Conservation (phyloP, 2,888 invertebrate genomes). For the Nephrotoma guestfalica region DNA sequence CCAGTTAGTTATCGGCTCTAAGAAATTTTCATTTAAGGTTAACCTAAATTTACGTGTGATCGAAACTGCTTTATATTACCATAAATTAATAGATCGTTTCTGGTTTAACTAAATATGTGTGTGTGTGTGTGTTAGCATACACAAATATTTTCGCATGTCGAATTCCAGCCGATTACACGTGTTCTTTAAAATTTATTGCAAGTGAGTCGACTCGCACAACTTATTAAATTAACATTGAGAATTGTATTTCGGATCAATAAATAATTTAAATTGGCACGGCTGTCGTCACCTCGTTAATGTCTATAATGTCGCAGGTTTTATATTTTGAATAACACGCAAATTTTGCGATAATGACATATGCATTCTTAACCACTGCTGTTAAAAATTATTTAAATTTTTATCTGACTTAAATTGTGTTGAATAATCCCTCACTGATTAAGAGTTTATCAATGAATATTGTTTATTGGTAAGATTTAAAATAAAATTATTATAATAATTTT, state of each 20-base stretch:
- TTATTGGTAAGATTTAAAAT: background rate
- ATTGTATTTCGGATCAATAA: background rate
- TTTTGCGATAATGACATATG: too few species aligned
- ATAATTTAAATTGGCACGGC: background rate
- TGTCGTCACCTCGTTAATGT: background rate
- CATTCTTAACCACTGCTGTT: too few species aligned
- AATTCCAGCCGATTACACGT: background rate
- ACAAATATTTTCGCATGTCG: background rate
- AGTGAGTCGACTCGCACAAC: background rate
- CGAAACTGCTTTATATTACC: too few species aligned
- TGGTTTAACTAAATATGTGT: background rate
- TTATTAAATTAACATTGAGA: too few species aligned
- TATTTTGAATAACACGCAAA: too few species aligned
- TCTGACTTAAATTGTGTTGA: too few species aligned
- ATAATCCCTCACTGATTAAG: background rate
- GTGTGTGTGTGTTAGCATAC: too few species aligned
- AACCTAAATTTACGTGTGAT: too few species aligned
- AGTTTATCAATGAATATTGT: background rate
- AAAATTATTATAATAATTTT: background rate
- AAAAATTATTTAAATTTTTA: too few species aligned
- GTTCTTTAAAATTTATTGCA: background rate
- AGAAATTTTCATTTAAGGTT: too few species aligned
- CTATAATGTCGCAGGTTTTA: too few species aligned
- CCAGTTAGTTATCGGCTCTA: too few species aligned
- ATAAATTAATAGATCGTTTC: background rate